A percentile compares a stretch with the other conserved stretches of the same genome.
Evolutionary conservation across 2,888 invertebrate species (phyloP).

Genomic region (Conchocele bisecta): DNA sequence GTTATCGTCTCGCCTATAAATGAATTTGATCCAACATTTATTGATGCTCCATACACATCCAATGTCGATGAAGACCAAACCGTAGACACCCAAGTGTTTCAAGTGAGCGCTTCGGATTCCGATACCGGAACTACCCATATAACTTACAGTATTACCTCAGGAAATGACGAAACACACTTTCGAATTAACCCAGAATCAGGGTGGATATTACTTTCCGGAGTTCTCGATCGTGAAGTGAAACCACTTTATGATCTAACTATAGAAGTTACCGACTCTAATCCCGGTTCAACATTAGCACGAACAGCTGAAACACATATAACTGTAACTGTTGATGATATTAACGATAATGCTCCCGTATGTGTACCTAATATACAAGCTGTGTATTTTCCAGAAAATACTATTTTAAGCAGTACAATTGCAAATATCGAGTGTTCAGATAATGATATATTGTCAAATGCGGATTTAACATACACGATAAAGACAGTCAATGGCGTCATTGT

Average conservation of each 20-base stretch:
- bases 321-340: constrained; percentile 87
- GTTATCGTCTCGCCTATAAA: constrained; percentile 60
- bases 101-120: constrained; percentile 51
- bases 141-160: constrained; percentile 58
- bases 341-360: constrained; percentile 84
- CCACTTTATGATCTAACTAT: too few species aligned
- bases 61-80: constrained; percentile 58
- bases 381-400: constrained; percentile 84
- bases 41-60: constrained; percentile 44
- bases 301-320: constrained; percentile 54
- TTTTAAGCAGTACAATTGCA: constrained; percentile 91
- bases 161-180: constrained; percentile 64
- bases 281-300: too few species aligned
- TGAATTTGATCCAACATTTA: constrained; percentile 62
- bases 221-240: constrained; percentile 75
- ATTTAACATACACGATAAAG: too few species aligned
- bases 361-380: constrained; percentile 56
- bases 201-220: constrained; percentile 55
- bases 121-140: constrained; percentile 66
- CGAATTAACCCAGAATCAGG: constrained; percentile 66
- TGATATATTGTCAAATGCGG: too few species aligned
- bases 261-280: too few species aligned
- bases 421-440: constrained; percentile 87
- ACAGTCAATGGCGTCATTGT: too few species aligned
- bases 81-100: constrained; percentile 35